Evolutionary conservation across 2,797 vertebrate genomes (phyloP).

Genomic region (Ctenopoma kingsleyae): DNA sequence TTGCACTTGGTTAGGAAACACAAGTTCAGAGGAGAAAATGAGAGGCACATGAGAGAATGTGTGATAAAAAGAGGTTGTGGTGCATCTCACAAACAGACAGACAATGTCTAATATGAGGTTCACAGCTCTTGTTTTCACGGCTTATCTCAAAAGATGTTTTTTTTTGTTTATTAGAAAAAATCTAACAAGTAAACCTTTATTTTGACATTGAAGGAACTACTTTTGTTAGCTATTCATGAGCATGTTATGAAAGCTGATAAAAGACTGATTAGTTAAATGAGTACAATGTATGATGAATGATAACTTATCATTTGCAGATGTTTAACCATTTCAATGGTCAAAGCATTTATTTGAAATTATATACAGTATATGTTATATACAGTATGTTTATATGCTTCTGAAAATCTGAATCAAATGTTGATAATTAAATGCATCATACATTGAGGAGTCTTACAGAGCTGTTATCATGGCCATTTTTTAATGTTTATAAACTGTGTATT

Average conservation of each 20-base stretch:
- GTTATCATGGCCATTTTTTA: too few relatives aligned
- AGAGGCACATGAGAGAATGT: constrained; percentile 25
- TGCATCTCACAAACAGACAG: constrained; percentile 25
- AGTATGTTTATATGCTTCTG: too few relatives aligned
- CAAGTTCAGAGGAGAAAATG: constrained; percentile 42
- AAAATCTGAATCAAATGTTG: too few relatives aligned
- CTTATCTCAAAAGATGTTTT: constrained; percentile 14
- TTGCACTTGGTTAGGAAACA: constrained; percentile 48
- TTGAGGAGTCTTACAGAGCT: too few relatives aligned
- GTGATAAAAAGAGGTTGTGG: background rate
- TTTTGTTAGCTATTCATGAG: background rate
- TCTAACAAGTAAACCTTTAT: constrained; percentile 16
- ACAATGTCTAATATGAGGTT: constrained; percentile 26
- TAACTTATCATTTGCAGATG: too few relatives aligned
- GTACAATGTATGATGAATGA: too few relatives aligned
- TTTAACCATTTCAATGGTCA: too few relatives aligned
- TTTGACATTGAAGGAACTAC: constrained; percentile 6
- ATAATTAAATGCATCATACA: too few relatives aligned
- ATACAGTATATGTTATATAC: too few relatives aligned
- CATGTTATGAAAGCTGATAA: background rate
- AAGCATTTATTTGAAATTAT: too few relatives aligned
- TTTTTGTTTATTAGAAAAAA: constrained; percentile 18
- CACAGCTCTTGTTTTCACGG: constrained; percentile 6
- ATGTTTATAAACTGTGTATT: too few relatives aligned
- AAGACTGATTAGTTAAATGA: background rate